Evolutionary conservation across 2,888 invertebrate genomes (phyloP).

Genomic region (Dasypogon diadema): DNA sequence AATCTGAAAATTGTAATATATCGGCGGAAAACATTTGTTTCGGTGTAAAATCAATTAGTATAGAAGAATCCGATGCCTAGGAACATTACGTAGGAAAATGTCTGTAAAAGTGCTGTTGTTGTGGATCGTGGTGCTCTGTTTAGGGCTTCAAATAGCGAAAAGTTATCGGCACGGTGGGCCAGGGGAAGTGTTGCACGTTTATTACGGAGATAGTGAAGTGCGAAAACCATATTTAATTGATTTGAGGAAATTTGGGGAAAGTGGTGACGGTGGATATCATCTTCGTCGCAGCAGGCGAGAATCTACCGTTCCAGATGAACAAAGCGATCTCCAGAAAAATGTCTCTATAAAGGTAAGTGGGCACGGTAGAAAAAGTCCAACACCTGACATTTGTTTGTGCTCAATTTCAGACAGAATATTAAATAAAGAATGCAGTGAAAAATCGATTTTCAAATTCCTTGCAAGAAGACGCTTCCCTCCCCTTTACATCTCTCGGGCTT

Average conservation of each 20-base stretch:
- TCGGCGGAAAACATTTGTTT: too few species aligned
- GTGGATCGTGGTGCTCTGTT: background rate
- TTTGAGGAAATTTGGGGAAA: background rate
- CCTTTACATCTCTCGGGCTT: background rate
- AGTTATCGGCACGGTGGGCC: slow-evolving; percentile 54
- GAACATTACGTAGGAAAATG: slow-evolving; percentile 7
- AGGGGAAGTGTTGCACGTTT: slow-evolving; percentile 53
- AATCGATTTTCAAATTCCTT: slow-evolving; percentile 21
- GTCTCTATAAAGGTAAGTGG: slow-evolving; percentile 11
- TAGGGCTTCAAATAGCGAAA: slow-evolving; percentile 4
- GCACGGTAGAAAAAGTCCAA: background rate
- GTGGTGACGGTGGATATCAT: background rate
- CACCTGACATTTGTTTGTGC: slow-evolving; percentile 6
- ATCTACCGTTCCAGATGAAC: background rate
- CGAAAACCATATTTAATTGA: background rate
- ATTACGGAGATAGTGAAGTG: slow-evolving; percentile 44
- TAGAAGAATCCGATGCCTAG: background rate
- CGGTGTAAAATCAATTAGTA: background rate
- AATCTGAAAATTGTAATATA: too few species aligned
- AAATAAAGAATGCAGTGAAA: slow-evolving; percentile 3
- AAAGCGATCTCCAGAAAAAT: background rate
- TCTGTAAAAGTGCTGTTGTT: background rate
- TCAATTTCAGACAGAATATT: background rate
- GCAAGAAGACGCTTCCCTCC: background rate
- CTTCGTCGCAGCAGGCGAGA: slow-evolving; percentile 1